Percentiles rank a stretch among this genome's conserved stretches.
phyloP scores from a whole-genome alignment of 2,888 invertebrate genomes.

The Vesta saturnalis region DNA sequence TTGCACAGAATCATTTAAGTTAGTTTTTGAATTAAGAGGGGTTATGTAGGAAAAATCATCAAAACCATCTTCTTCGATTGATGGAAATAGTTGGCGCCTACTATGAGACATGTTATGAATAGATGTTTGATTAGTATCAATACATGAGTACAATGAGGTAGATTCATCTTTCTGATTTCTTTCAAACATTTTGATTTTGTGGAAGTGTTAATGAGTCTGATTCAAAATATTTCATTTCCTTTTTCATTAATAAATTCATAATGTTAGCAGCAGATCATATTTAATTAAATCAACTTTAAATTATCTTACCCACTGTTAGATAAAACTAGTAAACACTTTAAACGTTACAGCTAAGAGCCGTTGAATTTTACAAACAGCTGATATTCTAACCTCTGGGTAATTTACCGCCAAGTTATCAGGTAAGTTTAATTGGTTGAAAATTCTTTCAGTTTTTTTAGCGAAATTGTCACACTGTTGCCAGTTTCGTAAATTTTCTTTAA shows the following conservation, averaged over 20 bases:
- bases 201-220: too few relatives aligned
- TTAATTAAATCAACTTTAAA: too few relatives aligned
- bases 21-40: slow-evolving; percentile 60
- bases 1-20: background rate
- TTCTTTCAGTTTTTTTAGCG: too few relatives aligned
- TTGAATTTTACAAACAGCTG: slow-evolving; percentile 25
- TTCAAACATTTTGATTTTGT: background rate
- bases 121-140: background rate
- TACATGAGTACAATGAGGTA: background rate
- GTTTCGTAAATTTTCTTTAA: too few relatives aligned
- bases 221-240: too few relatives aligned
- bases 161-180: background rate
- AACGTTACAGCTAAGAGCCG: slow-evolving; percentile 29
- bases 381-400: slow-evolving; percentile 40
- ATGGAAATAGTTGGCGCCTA: slow-evolving; percentile 71
- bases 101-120: slow-evolving; percentile 62
- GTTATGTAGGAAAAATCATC: slow-evolving; percentile 70
- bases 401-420: slow-evolving; percentile 40
- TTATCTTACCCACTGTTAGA: background rate
- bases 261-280: too few relatives aligned
- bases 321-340: background rate
- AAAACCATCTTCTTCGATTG: slow-evolving; percentile 44
- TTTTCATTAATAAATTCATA: too few relatives aligned
- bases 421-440: background rate
- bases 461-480: too few relatives aligned